These are phyloP conservation scores for Sturnira hondurensis DNA, from an alignment of 2,113 vertebrate species.

Conservation along the genomic window DNA sequence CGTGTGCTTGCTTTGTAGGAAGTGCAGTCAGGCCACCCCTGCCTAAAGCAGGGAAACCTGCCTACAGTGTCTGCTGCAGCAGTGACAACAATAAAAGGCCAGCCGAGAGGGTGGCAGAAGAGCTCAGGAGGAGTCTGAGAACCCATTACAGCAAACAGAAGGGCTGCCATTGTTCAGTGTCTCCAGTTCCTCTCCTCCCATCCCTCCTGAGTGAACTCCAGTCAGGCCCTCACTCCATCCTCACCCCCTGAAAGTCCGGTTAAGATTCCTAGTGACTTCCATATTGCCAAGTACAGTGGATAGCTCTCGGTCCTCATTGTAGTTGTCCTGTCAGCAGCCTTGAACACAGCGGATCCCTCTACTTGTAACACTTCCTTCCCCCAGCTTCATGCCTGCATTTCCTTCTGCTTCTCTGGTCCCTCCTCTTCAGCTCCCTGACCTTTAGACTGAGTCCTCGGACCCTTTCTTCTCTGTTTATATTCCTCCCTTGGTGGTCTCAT, in stretches of 20 bases:
- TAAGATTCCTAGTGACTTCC: neutral
- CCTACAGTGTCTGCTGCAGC: neutral
- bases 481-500: neutral
- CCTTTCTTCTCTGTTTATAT: neutral
- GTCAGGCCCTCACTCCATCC: fast-evolving
- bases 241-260: neutral
- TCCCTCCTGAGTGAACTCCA: neutral
- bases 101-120: neutral
- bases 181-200: neutral
- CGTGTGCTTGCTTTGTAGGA: neutral
- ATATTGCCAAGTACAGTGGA: neutral
- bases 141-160: neutral
- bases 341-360: fast-evolving
- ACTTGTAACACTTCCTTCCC: neutral
- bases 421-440: neutral
- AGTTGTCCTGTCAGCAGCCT: neutral
- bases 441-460: neutral
- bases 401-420: neutral
- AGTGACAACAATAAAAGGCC: neutral
- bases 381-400: neutral
- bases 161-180: fast-evolving
- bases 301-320: neutral
- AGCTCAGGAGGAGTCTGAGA: neutral
- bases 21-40: neutral
- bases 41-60: neutral